phyloP scores from a whole-genome alignment of 2,797 vertebrate genomes.

The Helarctos malayanus region DNA sequence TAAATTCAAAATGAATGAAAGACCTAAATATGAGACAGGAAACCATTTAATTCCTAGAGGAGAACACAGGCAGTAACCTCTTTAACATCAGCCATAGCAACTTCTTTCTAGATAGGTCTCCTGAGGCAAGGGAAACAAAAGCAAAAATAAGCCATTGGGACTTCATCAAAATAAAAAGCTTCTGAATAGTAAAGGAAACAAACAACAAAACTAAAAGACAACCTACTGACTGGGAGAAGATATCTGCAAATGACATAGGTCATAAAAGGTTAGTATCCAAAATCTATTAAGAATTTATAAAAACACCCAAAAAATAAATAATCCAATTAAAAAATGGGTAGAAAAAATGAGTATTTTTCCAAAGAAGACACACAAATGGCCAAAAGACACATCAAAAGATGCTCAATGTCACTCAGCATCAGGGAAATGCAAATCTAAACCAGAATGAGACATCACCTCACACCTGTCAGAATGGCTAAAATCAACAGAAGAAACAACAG shows the following conservation, averaged over 20 bases:
- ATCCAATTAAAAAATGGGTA: too few species aligned
- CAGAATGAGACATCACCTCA: too few species aligned
- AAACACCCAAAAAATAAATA: too few species aligned
- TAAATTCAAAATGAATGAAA: background rate
- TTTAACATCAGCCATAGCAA: background rate
- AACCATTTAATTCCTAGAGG: background rate
- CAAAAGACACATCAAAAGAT: too few species aligned
- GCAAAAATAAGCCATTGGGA: background rate
- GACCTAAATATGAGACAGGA: background rate
- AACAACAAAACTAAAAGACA: background rate
- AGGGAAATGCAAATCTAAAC: too few species aligned
- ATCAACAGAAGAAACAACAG: too few species aligned
- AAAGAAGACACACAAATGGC: too few species aligned
- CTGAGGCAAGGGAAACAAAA: background rate
- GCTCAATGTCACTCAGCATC: too few species aligned
- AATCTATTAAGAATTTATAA: background rate
- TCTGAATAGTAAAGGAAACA: background rate
- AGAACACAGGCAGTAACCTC: background rate
- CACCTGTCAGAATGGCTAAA: too few species aligned
- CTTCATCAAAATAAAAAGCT: background rate
- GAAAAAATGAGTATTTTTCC: too few species aligned
- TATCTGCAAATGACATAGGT: background rate
- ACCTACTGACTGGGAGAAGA: background rate
- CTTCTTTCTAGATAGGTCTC: background rate
- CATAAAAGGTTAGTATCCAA: background rate